Percentiles rank a stretch among this genome's conserved stretches.
Evolutionary conservation across 2,888 invertebrate species (phyloP).

Genomic region (Halocaridina rubra): DNA sequence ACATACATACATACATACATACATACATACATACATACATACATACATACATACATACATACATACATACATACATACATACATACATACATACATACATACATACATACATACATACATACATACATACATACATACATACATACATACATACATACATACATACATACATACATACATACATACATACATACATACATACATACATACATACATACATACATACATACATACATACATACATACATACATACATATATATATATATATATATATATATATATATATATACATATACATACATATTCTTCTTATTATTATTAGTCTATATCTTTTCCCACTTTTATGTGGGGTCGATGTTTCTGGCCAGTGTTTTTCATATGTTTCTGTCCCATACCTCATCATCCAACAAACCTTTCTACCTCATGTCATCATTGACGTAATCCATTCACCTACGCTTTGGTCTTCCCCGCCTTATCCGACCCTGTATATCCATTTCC

Average conservation of each 20-base stretch:
- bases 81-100: not conserved
- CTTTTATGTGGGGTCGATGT: no score
- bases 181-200: not conserved
- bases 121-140: not conserved
- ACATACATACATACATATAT: not conserved
- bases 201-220: not conserved
- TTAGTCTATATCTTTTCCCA: not conserved
- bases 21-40: not conserved
- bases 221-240: not conserved
- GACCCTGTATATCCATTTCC: no score
- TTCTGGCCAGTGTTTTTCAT: no score
- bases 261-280: not conserved
- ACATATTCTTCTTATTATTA: not conserved
- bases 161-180: not conserved
- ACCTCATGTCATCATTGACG: no score
- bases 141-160: not conserved
- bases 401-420: no score
- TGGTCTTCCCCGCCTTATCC: no score
- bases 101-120: not conserved
- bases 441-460: no score
- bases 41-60: not conserved
- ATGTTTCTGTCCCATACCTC: no score
- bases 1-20: not conserved
- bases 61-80: not conserved
- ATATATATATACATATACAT: not conserved